Evolutionary conservation across 2,113 vertebrate species (phyloP).

Genomic region (Irena cyanogastra): DNA sequence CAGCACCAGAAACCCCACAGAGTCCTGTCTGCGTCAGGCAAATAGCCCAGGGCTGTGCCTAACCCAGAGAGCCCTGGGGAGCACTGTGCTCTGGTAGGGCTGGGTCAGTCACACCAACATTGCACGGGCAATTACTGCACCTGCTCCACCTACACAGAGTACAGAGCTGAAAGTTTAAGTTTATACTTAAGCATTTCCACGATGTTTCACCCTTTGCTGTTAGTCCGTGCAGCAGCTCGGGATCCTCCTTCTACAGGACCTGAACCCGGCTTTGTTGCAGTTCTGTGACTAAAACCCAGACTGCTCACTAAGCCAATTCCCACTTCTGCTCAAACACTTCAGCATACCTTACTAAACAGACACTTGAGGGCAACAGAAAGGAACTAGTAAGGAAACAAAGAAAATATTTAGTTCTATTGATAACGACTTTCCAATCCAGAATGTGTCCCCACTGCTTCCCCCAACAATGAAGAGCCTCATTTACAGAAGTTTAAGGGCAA

Average conservation of each 20-base stretch:
- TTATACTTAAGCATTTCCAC: background rate
- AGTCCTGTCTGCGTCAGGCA: background rate
- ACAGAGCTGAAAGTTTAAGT: background rate
- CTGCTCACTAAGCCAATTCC: background rate
- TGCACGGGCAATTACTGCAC: background rate
- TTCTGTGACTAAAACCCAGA: background rate
- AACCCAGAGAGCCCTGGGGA: background rate
- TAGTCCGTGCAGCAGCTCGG: background rate
- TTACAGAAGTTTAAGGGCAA: background rate
- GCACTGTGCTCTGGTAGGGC: rapidly evolving
- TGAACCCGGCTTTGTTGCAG: background rate
- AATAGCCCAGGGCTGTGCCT: rapidly evolving
- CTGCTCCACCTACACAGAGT: background rate
- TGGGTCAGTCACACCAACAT: no score
- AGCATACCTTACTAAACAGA: background rate
- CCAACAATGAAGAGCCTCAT: background rate
- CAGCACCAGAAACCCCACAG: background rate
- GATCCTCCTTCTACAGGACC: background rate
- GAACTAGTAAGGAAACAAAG: background rate
- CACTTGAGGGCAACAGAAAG: background rate
- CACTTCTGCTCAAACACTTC: background rate
- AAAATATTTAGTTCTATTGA: background rate
- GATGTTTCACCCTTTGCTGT: background rate
- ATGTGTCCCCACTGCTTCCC: background rate
- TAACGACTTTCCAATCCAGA: background rate